These are phyloP conservation scores for Microctonus brassicae DNA, from an alignment of 2,888 invertebrate genomes.

Conservation along the genomic window DNA sequence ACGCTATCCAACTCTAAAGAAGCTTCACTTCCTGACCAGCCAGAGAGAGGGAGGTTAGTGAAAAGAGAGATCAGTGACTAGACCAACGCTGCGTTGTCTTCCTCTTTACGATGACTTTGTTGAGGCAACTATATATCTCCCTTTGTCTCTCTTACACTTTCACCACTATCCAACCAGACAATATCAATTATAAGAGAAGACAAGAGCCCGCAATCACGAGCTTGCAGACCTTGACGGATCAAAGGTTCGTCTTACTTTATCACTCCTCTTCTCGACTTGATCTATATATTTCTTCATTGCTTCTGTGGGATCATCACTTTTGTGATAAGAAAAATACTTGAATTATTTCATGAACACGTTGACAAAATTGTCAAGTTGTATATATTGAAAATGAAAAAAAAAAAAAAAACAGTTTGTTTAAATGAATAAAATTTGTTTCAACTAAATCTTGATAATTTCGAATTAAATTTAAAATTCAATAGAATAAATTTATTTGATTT, in stretches of 20 bases:
- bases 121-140: neutral
- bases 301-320: constrained; percentile 65
- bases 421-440: too few species aligned
- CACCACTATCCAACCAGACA: constrained; percentile 54
- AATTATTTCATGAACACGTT: too few species aligned
- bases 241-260: constrained; percentile 52
- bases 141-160: constrained; percentile 35
- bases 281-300: neutral
- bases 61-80: neutral
- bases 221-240: constrained; percentile 67
- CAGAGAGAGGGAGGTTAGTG: neutral
- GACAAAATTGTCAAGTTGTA: too few species aligned
- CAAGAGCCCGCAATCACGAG: constrained; percentile 67
- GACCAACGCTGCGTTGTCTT: neutral
- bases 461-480: too few species aligned
- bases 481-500: too few species aligned
- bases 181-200: constrained; percentile 70
- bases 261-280: neutral
- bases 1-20: constrained; percentile 21
- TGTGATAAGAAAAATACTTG: constrained; percentile 68
- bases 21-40: constrained; percentile 47
- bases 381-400: too few species aligned
- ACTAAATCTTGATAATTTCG: too few species aligned
- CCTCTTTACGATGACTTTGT: constrained; percentile 36
- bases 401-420: too few species aligned